Evolutionary conservation across 37 sponge, comb jelly and placozoan genomes (phyloP).

Genomic region (Cladorhizidae sp.): DNA sequence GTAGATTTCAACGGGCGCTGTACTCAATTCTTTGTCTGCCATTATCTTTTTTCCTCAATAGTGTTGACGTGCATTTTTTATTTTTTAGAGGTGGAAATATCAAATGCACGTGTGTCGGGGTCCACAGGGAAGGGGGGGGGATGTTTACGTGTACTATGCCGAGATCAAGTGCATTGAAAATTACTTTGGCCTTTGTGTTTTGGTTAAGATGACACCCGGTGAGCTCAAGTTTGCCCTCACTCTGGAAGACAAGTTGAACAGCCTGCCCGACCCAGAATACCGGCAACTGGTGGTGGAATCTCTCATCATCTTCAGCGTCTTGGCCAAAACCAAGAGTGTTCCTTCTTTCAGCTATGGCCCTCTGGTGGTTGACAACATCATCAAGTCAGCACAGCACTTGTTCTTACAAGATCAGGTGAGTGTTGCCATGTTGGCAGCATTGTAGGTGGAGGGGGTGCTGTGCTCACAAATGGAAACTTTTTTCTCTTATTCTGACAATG

Average conservation of each 20-base stretch:
- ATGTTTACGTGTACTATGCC: no score
- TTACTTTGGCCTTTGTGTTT: neutral
- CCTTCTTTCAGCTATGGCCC: conserved; percentile 40
- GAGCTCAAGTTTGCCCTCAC: conserved; percentile 90
- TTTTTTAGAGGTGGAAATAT: no score
- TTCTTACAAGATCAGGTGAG: conserved; percentile 82
- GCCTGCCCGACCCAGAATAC: conserved; percentile 81
- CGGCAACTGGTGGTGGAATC: conserved; percentile 91
- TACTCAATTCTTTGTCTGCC: no score
- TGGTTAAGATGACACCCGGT: conserved; percentile 83
- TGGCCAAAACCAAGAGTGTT: conserved; percentile 27
- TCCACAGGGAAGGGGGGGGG: no score
- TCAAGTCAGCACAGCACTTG: conserved; percentile 55
- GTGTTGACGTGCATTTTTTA: no score
- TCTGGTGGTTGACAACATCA: conserved; percentile 50
- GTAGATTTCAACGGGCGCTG: no score
- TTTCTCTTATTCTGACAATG: conserved; percentile 2
- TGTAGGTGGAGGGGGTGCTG: neutral
- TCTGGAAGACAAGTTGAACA: conserved; percentile 78
- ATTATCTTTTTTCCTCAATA: no score
- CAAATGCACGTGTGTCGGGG: no score
- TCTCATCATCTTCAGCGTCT: conserved; percentile 73
- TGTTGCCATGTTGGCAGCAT: no score
- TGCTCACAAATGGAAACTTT: neutral
- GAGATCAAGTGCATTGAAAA: no score